Base-by-base conservation (phyloP, 2,888 invertebrate genomes). In the Agrotis segetum region DNA sequence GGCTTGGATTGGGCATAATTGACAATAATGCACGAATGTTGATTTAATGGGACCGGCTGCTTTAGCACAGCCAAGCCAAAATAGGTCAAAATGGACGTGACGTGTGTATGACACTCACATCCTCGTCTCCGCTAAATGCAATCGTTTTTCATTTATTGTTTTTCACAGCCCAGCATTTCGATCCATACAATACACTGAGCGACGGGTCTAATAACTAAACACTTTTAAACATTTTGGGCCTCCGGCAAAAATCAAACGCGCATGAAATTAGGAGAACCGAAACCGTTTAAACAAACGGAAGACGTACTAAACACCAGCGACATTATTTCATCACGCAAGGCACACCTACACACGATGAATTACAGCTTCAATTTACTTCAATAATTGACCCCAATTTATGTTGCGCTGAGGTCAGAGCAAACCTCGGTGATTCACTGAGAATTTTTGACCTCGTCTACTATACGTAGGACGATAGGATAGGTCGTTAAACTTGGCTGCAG, bases 311-410 rank as follows among this genome's bases (percentile, higher is more conserved):
- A 71, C 66, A 62, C 70, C 29, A 76, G 65, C 58, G 67, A 59
- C 64, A 85, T 85, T 81, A 84, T 77, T 83, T 81, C 86, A 83
- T 83, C 81, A 79, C 67, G 55, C 68, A 40, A 75, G 60, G 47
- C 61, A 82, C 86, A 74, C 86, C 86, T 83, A 86, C 87, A 65
- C 86, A 74, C 63, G 58, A 79, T 79, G 70, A 84, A 81, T 82
- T 84, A 82, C 75, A 67, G 78, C 79, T 77, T 80, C 85, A 86
- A 86, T 80, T 85, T 83, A 76, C 85, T 81, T 72, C 85, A 77
- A 82, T 79, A 86, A 86, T 85, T 85, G 84, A 85, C 85, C 81
- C 85, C 86, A 85, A 86, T 85, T 83, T 76, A 58, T 47, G 79
- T 56, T 67, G 72, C 75, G 73, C 79, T 81, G 67, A 74, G 86